Evolutionary conservation across 2,113 vertebrate genomes (phyloP), one percentile per base, ranked within the genome.

Genomic region (Mixornis gularis): DNA sequence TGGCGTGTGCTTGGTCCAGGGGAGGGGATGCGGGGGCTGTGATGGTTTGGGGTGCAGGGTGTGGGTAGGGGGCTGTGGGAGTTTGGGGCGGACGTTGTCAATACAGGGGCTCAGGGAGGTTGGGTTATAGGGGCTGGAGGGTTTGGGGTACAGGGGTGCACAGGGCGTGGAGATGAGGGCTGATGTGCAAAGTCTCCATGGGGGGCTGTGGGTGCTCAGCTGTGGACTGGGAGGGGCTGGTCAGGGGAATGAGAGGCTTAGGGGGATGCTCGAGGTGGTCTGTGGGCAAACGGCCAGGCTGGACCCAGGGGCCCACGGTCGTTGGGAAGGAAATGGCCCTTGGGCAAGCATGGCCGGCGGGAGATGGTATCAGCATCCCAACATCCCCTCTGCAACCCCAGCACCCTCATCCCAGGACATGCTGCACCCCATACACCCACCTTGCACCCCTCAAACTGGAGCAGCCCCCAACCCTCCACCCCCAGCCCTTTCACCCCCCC

Each of bases 341-440:
- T 81, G 78, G 70, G 78, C 86, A 82, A 89, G 77, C 13, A 1
- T 10, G 34, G 38, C 60, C 0, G 3, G 86, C 3, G 25, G 86
- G 78, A 89, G 86, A 89, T 89, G 53, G 16, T 89, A 81, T 89
- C 86, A 60, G 62, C 40, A 60, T 44, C 53, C 68, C 70, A 56
- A 55, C 69, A 24, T 84, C 49, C 58, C 80, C 49, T 40, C 24
- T 24, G 59, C 40, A 46, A 10, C 25, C 26, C 27, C 41, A 34
- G 32, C 59, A 34, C 29, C 40, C 43, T 36, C 25, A 41, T 15
- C 25, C n/a, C 6, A 13, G 25, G n/a, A 40, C n/a, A 5, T 1
- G 2, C 34, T 24, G 43, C 7, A 29, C 44, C 36, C 36, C 62
- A 59, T 6, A 49, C 41, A 11, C 17, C 22, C 1, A 0, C 70